Conservation (phyloP, 2,888 invertebrate species). For the Octodonta nipae region DNA sequence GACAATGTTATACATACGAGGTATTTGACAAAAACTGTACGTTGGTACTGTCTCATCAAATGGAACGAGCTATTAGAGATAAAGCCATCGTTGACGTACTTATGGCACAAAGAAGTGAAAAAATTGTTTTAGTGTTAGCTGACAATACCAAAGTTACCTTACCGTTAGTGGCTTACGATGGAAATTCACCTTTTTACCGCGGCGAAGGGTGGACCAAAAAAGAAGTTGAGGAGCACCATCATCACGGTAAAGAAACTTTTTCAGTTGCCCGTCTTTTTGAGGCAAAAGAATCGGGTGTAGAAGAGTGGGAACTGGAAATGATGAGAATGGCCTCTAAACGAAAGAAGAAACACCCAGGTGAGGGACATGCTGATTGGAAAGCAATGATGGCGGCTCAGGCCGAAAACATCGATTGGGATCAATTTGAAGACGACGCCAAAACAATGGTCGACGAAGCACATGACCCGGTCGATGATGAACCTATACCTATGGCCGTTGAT, state of each 20-base stretch:
- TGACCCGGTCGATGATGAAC: slow-evolving; percentile 37
- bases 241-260: slow-evolving; percentile 32
- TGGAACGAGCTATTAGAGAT: slow-evolving; percentile 64
- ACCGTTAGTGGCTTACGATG: slow-evolving; percentile 36
- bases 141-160: slow-evolving; percentile 58
- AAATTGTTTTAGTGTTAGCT: slow-evolving; percentile 54
- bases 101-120: slow-evolving; percentile 61
- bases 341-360: slow-evolving; percentile 28
- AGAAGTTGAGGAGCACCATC: slow-evolving; percentile 37
- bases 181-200: slow-evolving; percentile 43
- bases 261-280: slow-evolving; percentile 50
- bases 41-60: slow-evolving; percentile 55
- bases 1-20: slow-evolving; percentile 56
- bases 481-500: slow-evolving; percentile 34
- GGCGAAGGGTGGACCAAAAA: slow-evolving; percentile 59
- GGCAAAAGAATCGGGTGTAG: slow-evolving; percentile 30
- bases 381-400: slow-evolving; percentile 27
- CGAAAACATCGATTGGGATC: slow-evolving; percentile 30
- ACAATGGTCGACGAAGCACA: slow-evolving; percentile 29
- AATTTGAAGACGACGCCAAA: slow-evolving; percentile 32
- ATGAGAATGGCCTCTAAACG: slow-evolving; percentile 29
- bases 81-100: slow-evolving; percentile 64
- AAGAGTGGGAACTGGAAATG: slow-evolving; percentile 33
- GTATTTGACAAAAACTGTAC: slow-evolving; percentile 59
- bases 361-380: slow-evolving; percentile 30